Evolutionary conservation across 2,113 vertebrate species (phyloP), one percentile per base, ranked within the genome.

Genomic region (Cynopterus brachyotis): DNA sequence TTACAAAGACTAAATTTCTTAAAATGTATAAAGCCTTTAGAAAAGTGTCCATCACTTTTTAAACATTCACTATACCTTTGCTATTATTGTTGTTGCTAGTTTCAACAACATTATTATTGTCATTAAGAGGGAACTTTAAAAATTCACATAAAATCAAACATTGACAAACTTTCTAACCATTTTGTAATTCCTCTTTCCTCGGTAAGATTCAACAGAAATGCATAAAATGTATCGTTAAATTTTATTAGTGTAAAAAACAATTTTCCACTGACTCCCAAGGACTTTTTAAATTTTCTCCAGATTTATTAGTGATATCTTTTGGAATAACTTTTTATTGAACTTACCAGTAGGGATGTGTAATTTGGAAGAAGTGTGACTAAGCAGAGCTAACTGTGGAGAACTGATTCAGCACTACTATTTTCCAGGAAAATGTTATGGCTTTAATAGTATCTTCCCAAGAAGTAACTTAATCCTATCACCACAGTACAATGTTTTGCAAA

Each of bases 301-400:
- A 96, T 79, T 76, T 96, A 78, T 72, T 94, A 96, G 60, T 55
- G 60, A 93, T 55, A n/a, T 96, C 96, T 96, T 81, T 84, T 90
- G 80, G 78, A 97, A 96, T 81, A 81, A 80, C 66, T 87, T 81
- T 89, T 76, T 96, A 70, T 59, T 96, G 85, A 70, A 86, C 30
- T 97, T 97, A 94, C 91, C 70, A 79, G 55, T 73, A 95, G 81
- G 53, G 62, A 81, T 96, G 95, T 96, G 94, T 97, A 97, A 97
- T 82, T 96, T 96, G 94, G 97, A 89, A 97, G 92, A 92, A 53
- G 28, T 88, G 40, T 91, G 70, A 92, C 70, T 72, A 40, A 84
- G 94, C 62, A 60, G 96, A 85, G 89, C 50, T 45, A 95, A 53
- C 28, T 76, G 6, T 20, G 26, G 66, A 75, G 73, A 96, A 75